phyloP scores from a whole-genome alignment of 2,888 invertebrate species.

The Trachelus troglodyta region DNA sequence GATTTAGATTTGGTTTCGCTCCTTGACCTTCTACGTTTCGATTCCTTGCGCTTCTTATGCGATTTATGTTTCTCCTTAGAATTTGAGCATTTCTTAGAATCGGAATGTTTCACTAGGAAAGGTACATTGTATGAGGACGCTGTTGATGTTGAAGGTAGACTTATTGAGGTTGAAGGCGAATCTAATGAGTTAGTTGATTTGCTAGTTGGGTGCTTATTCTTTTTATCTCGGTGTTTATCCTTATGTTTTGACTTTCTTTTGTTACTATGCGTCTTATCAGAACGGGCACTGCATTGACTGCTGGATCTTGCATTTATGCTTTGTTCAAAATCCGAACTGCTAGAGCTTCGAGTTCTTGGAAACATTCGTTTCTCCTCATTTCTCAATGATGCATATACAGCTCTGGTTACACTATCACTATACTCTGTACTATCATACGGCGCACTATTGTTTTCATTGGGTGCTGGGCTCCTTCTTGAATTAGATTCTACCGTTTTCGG shows the following conservation, averaged over 20 bases:
- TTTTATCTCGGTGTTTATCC: conserved; percentile 36
- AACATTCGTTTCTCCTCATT: not conserved
- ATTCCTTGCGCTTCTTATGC: conserved; percentile 43
- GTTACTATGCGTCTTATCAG: conserved; percentile 16
- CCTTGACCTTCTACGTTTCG: conserved; percentile 42
- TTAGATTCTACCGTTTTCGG: not conserved
- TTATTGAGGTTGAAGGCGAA: conserved; percentile 23
- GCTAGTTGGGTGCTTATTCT: conserved; percentile 17
- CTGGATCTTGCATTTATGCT: conserved; percentile 7
- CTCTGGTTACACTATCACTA: not conserved
- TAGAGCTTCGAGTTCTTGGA: not conserved
- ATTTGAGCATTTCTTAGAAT: conserved; percentile 22
- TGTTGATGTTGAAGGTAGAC: conserved; percentile 11
- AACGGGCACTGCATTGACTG: conserved; percentile 23
- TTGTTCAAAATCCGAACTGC: not conserved
- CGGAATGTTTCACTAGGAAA: conserved; percentile 39
- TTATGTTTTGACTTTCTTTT: conserved; percentile 40
- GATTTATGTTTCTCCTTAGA: conserved; percentile 40
- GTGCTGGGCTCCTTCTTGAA: too few relatives aligned
- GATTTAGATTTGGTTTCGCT: conserved; percentile 46
- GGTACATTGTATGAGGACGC: conserved; percentile 15
- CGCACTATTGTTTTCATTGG: not conserved
- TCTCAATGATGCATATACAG: not conserved
- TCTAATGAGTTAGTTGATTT: conserved; percentile 21
- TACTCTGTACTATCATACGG: not conserved